Evolutionary conservation across 2,113 vertebrate genomes (phyloP).

Genomic region (Peromyscus leucopus): DNA sequence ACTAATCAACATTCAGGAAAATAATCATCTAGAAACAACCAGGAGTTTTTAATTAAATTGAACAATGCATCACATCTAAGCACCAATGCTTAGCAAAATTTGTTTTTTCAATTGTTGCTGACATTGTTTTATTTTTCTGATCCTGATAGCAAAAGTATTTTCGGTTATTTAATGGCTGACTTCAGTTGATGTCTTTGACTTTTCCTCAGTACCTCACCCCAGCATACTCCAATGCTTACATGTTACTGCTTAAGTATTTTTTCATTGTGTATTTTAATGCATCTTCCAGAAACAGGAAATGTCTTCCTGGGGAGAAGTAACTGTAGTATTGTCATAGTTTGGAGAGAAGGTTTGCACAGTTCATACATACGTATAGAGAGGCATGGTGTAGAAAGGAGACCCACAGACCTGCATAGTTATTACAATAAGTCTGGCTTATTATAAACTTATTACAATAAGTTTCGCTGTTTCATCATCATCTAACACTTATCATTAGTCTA

Average conservation of each 20-base stretch:
- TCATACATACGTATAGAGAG: background rate
- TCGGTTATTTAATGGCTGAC: slow-evolving; percentile 70
- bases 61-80: background rate
- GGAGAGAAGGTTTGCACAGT: slow-evolving; percentile 60
- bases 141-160: slow-evolving; percentile 73
- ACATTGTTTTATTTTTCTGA: background rate
- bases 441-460: background rate
- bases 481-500: background rate
- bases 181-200: slow-evolving; percentile 63
- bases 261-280: slow-evolving; percentile 77
- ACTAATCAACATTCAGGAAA: background rate
- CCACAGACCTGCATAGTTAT: background rate
- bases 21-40: background rate
- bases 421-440: background rate
- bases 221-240: slow-evolving; percentile 52
- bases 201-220: slow-evolving; percentile 65
- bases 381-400: background rate
- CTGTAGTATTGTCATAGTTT: slow-evolving; percentile 66
- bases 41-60: slow-evolving; percentile 25
- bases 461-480: background rate
- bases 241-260: slow-evolving; percentile 75
- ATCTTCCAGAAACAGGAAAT: slow-evolving; percentile 73
- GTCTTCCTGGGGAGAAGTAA: slow-evolving; percentile 68
- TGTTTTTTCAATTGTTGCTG: background rate
- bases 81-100: background rate